Percentiles rank a stretch among this genome's conserved stretches.
Evolutionary conservation across 1,140 invertebrate species (phyloP).

Genomic region (Aphelenchoides avenae): DNA sequence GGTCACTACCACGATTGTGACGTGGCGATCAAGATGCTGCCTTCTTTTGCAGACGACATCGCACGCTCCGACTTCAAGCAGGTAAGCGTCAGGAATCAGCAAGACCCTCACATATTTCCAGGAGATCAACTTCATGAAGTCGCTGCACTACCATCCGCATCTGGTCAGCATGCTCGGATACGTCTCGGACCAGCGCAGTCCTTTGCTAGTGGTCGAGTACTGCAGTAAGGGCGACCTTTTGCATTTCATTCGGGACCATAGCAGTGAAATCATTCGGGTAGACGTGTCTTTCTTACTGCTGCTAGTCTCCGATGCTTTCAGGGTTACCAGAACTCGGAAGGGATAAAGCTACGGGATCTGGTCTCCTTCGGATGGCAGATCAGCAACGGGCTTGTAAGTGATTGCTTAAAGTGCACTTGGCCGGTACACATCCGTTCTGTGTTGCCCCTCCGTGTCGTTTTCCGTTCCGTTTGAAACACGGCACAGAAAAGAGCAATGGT

Average conservation of each 20-base stretch:
- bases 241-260: no score
- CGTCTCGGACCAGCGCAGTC: constrained; percentile 1
- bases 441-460: no score
- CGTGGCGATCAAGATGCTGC: constrained; percentile 60
- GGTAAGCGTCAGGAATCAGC: no score
- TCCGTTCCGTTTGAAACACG: no score
- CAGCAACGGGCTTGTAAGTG: constrained; percentile 44
- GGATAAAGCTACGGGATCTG: constrained; percentile 41
- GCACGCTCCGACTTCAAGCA: constrained; percentile 58
- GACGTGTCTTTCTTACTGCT: no score
- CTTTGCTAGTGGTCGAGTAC: constrained; percentile 21
- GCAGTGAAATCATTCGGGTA: no score
- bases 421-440: no score
- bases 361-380: constrained; percentile 52
- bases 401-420: neutral
- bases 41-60: constrained; percentile 58
- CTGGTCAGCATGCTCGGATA: constrained; percentile 15
- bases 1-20: constrained; percentile 44
- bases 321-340: constrained; percentile 22
- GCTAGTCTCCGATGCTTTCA: no score
- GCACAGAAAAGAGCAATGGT: no score
- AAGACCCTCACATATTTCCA: no score
- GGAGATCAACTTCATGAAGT: constrained; percentile 22
- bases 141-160: constrained; percentile 21
- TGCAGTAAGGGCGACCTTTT: constrained; percentile 20